Conservation (phyloP, 2,888 invertebrate species). For the Trichacis sp. region DNA sequence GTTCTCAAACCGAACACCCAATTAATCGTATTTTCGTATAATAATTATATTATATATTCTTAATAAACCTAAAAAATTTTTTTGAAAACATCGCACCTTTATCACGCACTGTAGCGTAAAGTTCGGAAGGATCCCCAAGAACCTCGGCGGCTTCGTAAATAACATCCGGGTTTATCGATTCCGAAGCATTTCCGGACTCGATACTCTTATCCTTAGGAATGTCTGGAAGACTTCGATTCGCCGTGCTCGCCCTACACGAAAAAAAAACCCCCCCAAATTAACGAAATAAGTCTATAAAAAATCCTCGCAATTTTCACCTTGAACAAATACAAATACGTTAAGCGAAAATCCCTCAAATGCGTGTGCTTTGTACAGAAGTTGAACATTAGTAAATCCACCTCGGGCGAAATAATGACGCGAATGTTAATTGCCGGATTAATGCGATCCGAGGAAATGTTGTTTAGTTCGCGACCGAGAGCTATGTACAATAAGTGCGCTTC, state of each 20-base stretch:
- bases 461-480: not conserved
- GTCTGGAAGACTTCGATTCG: constrained; percentile 86
- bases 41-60: too few species aligned
- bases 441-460: not conserved
- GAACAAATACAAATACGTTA: constrained; percentile 2
- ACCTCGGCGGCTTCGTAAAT: constrained; percentile 65
- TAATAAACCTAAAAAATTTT: too few species aligned
- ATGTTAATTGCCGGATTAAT: not conserved
- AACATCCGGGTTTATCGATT: constrained; percentile 53
- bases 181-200: constrained; percentile 66
- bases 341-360: constrained; percentile 3
- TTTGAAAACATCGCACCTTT: too few species aligned
- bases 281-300: too few species aligned
- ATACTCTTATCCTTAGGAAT: constrained; percentile 80
- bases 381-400: constrained; percentile 4
- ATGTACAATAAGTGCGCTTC: not conserved
- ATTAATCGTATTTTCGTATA: too few species aligned
- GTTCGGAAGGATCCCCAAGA: constrained; percentile 82
- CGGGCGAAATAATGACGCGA: not conserved
- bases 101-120: constrained; percentile 86
- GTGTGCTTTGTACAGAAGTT: not conserved
- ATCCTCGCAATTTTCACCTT: too few species aligned
- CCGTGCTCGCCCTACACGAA: constrained; percentile 70
- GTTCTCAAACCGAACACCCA: too few species aligned
- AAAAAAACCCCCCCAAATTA: constrained; percentile 9